These are phyloP conservation scores for Telmatherina bonti DNA, from an alignment of 2,797 vertebrate genomes.

Conservation along the genomic window DNA sequence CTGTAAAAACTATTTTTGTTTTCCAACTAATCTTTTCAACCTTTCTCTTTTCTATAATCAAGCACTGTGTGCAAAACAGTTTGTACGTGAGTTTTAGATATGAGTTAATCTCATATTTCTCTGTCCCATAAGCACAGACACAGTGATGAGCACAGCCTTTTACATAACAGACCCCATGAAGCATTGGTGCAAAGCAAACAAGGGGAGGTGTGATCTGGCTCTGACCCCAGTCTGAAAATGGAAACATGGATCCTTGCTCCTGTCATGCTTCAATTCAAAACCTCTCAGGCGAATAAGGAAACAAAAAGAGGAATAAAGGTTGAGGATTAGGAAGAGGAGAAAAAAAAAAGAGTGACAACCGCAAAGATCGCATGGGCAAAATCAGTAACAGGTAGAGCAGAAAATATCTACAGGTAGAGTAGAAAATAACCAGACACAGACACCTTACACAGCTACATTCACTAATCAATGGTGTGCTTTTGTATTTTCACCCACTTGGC, in stretches of 20 bases:
- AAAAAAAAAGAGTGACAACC: too few relatives aligned
- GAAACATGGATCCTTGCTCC: conserved; percentile 35
- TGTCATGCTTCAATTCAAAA: conserved; percentile 15
- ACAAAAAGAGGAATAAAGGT: background rate
- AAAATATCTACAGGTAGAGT: too few relatives aligned
- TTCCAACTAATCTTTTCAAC: too few relatives aligned
- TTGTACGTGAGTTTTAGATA: background rate
- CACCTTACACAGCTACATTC: background rate
- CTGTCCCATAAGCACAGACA: background rate
- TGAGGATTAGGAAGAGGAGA: too few relatives aligned
- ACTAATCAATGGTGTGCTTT: background rate
- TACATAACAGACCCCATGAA: background rate
- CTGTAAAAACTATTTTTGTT: too few relatives aligned
- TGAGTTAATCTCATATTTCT: background rate
- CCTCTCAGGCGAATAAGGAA: background rate
- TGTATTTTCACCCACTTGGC: background rate
- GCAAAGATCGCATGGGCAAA: too few relatives aligned
- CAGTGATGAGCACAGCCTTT: background rate
- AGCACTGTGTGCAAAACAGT: too few relatives aligned
- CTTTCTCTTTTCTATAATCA: too few relatives aligned
- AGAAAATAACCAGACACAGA: too few relatives aligned
- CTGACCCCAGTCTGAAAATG: conserved; percentile 54
- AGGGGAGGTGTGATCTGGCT: conserved; percentile 52
- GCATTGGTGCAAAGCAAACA: conserved; percentile 27
- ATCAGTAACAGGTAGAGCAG: too few relatives aligned